A percentile compares a stretch with the other conserved stretches of the same genome.
These are phyloP conservation scores for Phyto melanocephala DNA, from an alignment of 2,888 invertebrate species.

Conservation along the genomic window DNA sequence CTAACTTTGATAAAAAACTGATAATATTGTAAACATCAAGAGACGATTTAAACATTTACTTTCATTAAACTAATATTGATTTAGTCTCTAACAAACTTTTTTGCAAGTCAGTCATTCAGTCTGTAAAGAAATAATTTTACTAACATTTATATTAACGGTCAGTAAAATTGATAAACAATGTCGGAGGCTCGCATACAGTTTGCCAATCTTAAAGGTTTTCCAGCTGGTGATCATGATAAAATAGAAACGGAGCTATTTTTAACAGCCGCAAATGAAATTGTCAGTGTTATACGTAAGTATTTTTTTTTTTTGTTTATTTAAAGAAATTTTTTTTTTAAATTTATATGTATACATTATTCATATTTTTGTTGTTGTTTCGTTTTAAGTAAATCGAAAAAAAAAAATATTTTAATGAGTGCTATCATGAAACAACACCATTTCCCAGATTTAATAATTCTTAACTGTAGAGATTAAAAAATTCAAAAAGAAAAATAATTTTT, in stretches of 20 bases:
- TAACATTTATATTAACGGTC: neutral
- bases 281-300: conserved; percentile 83
- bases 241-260: conserved; percentile 83
- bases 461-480: too few species aligned
- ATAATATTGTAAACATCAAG: neutral
- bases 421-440: conserved; percentile 24
- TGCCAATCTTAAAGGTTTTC: conserved; percentile 79
- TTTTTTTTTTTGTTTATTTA: neutral
- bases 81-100: neutral
- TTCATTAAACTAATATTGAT: conserved; percentile 42
- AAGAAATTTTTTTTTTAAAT: neutral
- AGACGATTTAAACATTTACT: neutral
- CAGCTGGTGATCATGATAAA: conserved; percentile 81
- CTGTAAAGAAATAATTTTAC: neutral
- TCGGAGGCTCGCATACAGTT: conserved; percentile 73
- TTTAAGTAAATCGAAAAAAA: neutral
- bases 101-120: neutral
- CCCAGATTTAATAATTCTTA: too few species aligned
- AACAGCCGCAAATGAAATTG: conserved; percentile 82
- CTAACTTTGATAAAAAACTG: conserved; percentile 18
- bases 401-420: neutral
- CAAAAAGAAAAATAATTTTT: too few species aligned
- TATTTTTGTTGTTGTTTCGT: conserved; percentile 6
- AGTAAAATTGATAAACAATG: conserved; percentile 33
- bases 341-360: neutral